Evolutionary conservation across 1,140 invertebrate species (phyloP), one percentile per base, ranked within the genome.

Genomic region (Popillia japonica): DNA sequence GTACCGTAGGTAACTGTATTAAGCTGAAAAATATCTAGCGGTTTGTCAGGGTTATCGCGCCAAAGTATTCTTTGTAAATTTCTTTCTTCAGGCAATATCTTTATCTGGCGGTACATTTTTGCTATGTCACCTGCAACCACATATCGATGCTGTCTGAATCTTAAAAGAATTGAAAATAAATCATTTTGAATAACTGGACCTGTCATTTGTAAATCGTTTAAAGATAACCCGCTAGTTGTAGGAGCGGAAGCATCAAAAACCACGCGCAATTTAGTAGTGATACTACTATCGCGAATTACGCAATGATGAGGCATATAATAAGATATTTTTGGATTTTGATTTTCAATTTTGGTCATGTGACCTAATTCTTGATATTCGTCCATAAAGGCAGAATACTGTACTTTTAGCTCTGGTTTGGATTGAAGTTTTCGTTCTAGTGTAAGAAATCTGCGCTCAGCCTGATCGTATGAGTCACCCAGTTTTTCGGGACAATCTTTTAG

Each of bases 301-400:
- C 80, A 79, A 61, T 87, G 86, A 80, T 89, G 87, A 3, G 87
- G 86, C 17, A 88, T 42, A 78, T 86, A 89, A 76, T 77, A 77
- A 68, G 20, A 3, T 14, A 23, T 68, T 68, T 14, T 64, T 23
- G 61, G 3, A 22, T 68, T 68, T 68, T n/a, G 3, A 10, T 34
- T 68, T 68, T 68, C 61, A 17, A 68, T 68, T 34, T 68, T 68
- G 20, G 61, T 14, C 61, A 68, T 68, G 61, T 68, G 61, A 22
- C 61, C 61, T 68, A 17, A 68, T 68, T 8, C 17, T 68, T 68
- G 7, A 68, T 22, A 68, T 68, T 68, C 61, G 20, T 22, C 20
- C 61, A 17, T 68, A 68, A 68, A 17, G 9, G 9, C 6, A 22
- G 20, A 6, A 34, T 68, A 68, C 11, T 23, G 20, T 22, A 7